Conservation (phyloP, 2,113 vertebrate species). For the Argyrosomus japonicus region DNA sequence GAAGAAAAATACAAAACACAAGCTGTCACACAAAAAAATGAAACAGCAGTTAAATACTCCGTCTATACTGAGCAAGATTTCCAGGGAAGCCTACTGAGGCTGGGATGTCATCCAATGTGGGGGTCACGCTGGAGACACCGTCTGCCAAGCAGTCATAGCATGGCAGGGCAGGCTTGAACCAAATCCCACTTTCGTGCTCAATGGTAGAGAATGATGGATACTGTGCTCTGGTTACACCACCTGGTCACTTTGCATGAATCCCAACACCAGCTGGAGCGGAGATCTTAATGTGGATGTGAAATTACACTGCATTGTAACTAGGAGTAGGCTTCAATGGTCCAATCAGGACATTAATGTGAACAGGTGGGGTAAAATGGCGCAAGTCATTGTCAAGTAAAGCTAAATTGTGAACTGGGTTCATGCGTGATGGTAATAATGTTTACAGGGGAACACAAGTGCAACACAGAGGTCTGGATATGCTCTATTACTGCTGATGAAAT, state of each 20-base stretch:
- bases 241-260: constrained; percentile 29
- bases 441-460: background rate
- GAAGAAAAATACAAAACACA: background rate
- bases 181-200: constrained; percentile 36
- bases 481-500: background rate
- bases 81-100: background rate
- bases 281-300: background rate
- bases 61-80: background rate
- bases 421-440: background rate
- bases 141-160: constrained; percentile 50
- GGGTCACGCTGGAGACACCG: constrained; percentile 11
- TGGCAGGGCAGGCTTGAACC: constrained; percentile 48
- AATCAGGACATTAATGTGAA: background rate
- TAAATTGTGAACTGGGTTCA: background rate
- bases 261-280: background rate
- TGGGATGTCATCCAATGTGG: background rate
- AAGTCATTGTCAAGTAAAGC: background rate
- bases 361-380: too few species aligned
- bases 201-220: constrained; percentile 18
- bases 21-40: background rate
- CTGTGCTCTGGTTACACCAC: constrained; percentile 37
- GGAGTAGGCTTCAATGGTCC: background rate
- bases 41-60: background rate
- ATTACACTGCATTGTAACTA: background rate
- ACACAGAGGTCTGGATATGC: background rate